phyloP scores from a whole-genome alignment of 2,888 invertebrate species.

The Beris morrisii region DNA sequence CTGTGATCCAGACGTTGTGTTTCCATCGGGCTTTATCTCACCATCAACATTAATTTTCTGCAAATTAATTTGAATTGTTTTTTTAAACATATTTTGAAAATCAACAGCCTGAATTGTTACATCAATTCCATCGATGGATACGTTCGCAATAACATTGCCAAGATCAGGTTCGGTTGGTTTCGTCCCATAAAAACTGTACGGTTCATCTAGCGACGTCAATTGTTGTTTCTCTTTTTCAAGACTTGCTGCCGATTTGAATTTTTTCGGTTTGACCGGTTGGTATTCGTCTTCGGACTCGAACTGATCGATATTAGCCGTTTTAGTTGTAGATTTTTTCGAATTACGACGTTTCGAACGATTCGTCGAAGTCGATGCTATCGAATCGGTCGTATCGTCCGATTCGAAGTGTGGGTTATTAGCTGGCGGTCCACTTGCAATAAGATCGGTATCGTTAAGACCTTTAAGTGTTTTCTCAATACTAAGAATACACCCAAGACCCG shows the following conservation, averaged over 20 bases:
- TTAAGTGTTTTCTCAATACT: conserved; percentile 44
- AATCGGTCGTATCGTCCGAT: not conserved
- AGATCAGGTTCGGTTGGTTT: conserved; percentile 34
- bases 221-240: conserved; percentile 2
- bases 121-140: conserved; percentile 11
- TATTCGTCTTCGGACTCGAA: conserved; percentile 31
- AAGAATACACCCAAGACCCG: conserved; percentile 45
- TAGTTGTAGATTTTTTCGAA: not conserved
- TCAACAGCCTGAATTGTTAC: conserved; percentile 18
- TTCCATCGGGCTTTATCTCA: too few relatives aligned
- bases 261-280: conserved; percentile 23
- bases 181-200: conserved; percentile 40
- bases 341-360: not conserved
- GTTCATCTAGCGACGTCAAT: not conserved
- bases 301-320: conserved; percentile 33
- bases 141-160: conserved; percentile 12
- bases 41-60: conserved; percentile 19
- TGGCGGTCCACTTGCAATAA: not conserved
- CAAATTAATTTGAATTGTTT: conserved; percentile 17
- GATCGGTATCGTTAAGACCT: conserved; percentile 24
- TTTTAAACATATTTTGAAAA: conserved; percentile 20
- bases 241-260: not conserved
- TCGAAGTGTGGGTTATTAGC: conserved; percentile 9
- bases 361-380: not conserved
- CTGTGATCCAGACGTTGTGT: too few relatives aligned